Conservation (phyloP, 1,140 invertebrate genomes). For the Sminthurides bifidus region DNA sequence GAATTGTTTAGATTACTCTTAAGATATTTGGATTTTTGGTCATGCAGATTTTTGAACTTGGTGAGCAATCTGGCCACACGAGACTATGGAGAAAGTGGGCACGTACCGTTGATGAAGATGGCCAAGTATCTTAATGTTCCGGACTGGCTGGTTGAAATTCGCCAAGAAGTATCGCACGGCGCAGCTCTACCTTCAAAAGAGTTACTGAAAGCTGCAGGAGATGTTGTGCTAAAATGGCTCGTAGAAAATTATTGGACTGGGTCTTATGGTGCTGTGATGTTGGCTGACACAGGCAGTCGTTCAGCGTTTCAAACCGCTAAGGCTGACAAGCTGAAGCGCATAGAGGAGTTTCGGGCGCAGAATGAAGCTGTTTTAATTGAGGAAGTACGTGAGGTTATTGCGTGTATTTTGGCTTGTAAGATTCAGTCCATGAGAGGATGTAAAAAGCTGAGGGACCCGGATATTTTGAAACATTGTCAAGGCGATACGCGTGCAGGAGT, state of each 20-base stretch:
- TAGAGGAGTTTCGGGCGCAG: no score
- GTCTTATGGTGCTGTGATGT: neutral
- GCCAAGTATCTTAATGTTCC: conserved; percentile 47
- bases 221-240: conserved; percentile 48
- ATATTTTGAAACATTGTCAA: conserved; percentile 6
- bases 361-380: neutral
- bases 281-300: neutral
- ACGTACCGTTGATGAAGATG: conserved; percentile 44
- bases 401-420: conserved; percentile 17
- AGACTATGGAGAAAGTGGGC: conserved; percentile 41
- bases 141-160: conserved; percentile 51
- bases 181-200: conserved; percentile 45
- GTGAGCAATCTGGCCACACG: conserved; percentile 36
- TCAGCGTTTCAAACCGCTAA: neutral
- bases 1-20: neutral
- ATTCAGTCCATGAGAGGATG: conserved; percentile 18
- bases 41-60: conserved; percentile 22
- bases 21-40: neutral
- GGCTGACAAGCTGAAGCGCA: no score
- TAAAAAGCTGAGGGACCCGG: conserved; percentile 12
- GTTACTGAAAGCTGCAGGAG: conserved; percentile 43
- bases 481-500: neutral
- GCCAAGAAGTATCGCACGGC: conserved; percentile 52
- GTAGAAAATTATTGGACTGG: conserved; percentile 31
- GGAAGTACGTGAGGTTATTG: neutral